Conservation (phyloP, 2,888 invertebrate species). For the Apodemia zela region DNA sequence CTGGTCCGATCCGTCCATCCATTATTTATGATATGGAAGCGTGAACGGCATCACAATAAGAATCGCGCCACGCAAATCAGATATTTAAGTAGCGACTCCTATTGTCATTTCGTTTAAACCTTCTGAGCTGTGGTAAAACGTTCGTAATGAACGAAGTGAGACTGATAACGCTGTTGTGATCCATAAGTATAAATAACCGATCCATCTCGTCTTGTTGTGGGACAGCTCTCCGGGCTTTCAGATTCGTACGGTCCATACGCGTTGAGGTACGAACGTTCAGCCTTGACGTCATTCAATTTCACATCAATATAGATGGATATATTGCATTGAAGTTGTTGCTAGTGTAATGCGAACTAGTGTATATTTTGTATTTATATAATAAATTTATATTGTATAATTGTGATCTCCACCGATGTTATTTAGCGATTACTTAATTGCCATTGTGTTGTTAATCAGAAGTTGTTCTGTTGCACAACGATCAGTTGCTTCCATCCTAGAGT, state of each 20-base stretch:
- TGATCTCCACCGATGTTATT: conserved; percentile 81
- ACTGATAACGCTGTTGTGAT: conserved; percentile 75
- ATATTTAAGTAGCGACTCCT: conserved; percentile 45
- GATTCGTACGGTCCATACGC: conserved; percentile 26
- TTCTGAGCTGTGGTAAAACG: conserved; percentile 63
- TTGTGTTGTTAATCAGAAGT: conserved; percentile 69
- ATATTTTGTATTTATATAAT: conserved; percentile 77
- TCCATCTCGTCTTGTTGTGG: conserved; percentile 28
- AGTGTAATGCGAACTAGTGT: conserved; percentile 70
- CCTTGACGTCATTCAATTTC: conserved; percentile 56
- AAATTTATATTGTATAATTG: conserved; percentile 74
- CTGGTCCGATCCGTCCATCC: conserved; percentile 55
- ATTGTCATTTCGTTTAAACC: conserved; percentile 44
- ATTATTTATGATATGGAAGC: conserved; percentile 57
- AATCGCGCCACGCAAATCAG: conserved; percentile 39
- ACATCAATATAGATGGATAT: conserved; percentile 71
- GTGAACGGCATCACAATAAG: conserved; percentile 40
- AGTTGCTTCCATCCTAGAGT: conserved; percentile 75
- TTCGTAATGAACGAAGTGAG: conserved; percentile 78
- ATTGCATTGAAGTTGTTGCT: conserved; percentile 74
- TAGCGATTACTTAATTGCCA: conserved; percentile 77
- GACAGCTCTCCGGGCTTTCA: conserved; percentile 25
- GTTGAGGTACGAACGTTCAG: conserved; percentile 22
- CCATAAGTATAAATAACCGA: conserved; percentile 33
- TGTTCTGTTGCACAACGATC: conserved; percentile 57